phyloP scores from a whole-genome alignment of 1,140 invertebrate genomes.

The Achatina immaculata region DNA sequence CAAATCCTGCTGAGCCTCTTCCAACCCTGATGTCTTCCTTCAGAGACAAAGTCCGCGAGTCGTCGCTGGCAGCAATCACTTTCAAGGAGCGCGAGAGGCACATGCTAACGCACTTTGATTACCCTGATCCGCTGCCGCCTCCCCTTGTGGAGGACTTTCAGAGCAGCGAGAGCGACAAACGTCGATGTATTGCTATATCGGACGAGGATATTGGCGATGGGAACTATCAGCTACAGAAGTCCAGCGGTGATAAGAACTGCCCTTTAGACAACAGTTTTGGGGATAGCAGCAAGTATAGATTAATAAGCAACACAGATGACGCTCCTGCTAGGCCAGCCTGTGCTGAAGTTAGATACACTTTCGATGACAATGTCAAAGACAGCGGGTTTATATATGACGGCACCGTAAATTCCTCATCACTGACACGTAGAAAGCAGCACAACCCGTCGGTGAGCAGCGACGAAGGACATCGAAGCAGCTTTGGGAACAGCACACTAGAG shows the following conservation, averaged over 20 bases:
- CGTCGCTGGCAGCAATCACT: constrained; percentile 41
- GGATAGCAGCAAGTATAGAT: not conserved
- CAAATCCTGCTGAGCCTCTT: constrained; percentile 34
- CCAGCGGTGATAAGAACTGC: not conserved
- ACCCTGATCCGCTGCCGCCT: constrained; percentile 16
- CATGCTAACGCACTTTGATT: constrained; percentile 41
- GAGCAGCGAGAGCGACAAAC: constrained; percentile 25
- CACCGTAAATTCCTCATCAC: not conserved
- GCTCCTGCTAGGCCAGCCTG: not conserved
- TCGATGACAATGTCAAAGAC: constrained; percentile 32
- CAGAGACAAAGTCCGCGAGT: constrained; percentile 49
- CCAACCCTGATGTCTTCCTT: constrained; percentile 50
- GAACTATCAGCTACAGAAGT: not conserved
- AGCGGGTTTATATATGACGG: not conserved
- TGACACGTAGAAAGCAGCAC: not conserved
- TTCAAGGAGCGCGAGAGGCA: constrained; percentile 44
- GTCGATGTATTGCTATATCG: constrained; percentile 7
- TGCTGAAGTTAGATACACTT: constrained; percentile 29
- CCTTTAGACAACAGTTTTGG: not conserved
- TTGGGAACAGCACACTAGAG: constrained; percentile 29
- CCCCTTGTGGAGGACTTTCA: constrained; percentile 6
- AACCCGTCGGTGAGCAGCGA: constrained; percentile 15
- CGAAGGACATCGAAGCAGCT: constrained; percentile 24
- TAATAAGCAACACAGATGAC: constrained; percentile 29
- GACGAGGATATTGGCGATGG: not conserved